Evolutionary conservation across 2,113 vertebrate genomes (phyloP).

Genomic region (Bos taurus): ARS-UCD2.0 NC_037337.1:58846001-58846500

Average conservation of each 20-base stretch:
- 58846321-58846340: background rate
- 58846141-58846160: background rate
- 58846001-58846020: background rate
- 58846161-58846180: background rate
- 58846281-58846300: background rate
- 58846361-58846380: background rate
- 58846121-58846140: background rate
- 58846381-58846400: background rate
- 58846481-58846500: background rate
- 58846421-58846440: background rate
- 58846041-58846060: background rate
- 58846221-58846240: background rate
- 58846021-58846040: background rate
- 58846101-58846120: background rate
- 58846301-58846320: background rate
- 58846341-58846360: background rate
- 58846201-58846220: background rate
- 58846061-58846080: background rate
- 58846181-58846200: background rate
- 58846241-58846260: background rate
- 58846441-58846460: background rate
- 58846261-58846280: background rate
- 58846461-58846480: conserved; percentile 6
- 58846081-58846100: background rate
- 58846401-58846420: background rate